Evolutionary conservation across 2,888 invertebrate genomes (phyloP).

Genomic region (Pollenia angustigena): DNA sequence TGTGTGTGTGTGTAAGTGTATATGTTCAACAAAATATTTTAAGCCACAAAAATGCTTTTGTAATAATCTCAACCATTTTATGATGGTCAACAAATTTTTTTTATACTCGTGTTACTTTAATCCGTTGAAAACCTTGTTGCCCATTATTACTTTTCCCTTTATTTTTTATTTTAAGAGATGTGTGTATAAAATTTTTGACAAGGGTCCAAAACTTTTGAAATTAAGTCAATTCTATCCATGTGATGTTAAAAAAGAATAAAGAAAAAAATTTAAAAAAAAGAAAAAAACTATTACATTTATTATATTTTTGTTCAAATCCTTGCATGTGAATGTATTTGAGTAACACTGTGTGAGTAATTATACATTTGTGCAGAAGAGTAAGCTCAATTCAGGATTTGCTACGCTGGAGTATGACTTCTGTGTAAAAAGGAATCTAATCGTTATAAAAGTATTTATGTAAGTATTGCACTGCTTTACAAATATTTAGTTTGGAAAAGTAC

Average conservation of each 20-base stretch:
- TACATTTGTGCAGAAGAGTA: too few species aligned
- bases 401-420: too few species aligned
- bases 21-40: neutral
- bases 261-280: neutral
- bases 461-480: too few species aligned
- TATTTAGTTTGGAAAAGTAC: too few species aligned
- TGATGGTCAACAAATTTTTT: neutral
- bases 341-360: too few species aligned
- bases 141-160: neutral
- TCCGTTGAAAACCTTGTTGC: conserved; percentile 5
- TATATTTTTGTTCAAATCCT: conserved; percentile 6
- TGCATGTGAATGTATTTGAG: neutral
- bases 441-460: conserved; percentile 22
- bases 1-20: neutral
- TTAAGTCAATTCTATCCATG: conserved; percentile 20
- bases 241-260: conserved; percentile 7
- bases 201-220: conserved; percentile 35
- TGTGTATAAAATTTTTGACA: conserved; percentile 19
- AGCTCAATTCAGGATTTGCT: too few species aligned
- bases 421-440: too few species aligned
- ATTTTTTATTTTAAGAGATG: neutral
- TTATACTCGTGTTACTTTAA: conserved; percentile 10
- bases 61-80: conserved; percentile 16
- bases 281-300: conserved; percentile 10
- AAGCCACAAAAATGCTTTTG: conserved; percentile 21